phyloP scores from a whole-genome alignment of 2,797 vertebrate species.

The Rhinogobio ventralis region DNA sequence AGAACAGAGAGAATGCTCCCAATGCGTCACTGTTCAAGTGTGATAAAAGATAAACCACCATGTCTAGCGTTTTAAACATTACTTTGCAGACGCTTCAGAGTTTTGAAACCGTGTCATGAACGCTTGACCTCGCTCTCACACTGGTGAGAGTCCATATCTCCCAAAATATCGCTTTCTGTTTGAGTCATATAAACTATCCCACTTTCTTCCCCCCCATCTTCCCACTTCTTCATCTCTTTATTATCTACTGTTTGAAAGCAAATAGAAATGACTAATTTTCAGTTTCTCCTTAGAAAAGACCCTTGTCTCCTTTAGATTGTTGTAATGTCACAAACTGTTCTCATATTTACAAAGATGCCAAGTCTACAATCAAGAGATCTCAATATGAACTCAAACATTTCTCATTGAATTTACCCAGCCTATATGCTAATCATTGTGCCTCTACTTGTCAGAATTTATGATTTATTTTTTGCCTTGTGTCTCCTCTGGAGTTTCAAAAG shows the following conservation, averaged over 20 bases:
- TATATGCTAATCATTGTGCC: background rate
- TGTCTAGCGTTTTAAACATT: constrained; percentile 49
- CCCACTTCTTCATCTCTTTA: background rate
- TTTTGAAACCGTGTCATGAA: constrained; percentile 12
- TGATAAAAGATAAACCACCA: constrained; percentile 39
- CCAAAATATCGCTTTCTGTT: constrained; percentile 13
- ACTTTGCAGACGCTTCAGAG: constrained; percentile 2
- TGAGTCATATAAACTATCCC: background rate
- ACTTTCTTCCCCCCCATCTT: background rate
- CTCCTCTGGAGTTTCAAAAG: background rate
- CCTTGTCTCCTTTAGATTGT: background rate
- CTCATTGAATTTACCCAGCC: background rate
- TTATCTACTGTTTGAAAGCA: constrained; percentile 1
- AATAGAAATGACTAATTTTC: background rate
- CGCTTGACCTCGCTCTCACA: constrained; percentile 40
- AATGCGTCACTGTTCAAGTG: constrained; percentile 24
- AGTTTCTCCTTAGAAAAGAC: constrained; percentile 8
- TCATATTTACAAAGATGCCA: background rate
- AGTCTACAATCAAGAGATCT: background rate
- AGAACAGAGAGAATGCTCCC: constrained; percentile 2
- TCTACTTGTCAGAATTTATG: background rate
- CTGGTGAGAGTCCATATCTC: constrained; percentile 24
- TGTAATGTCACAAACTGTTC: background rate
- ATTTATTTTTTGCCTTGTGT: background rate
- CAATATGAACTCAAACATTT: background rate